Conservation (phyloP, 2,797 vertebrate genomes). For the Myiotriccus ornatus region DNA sequence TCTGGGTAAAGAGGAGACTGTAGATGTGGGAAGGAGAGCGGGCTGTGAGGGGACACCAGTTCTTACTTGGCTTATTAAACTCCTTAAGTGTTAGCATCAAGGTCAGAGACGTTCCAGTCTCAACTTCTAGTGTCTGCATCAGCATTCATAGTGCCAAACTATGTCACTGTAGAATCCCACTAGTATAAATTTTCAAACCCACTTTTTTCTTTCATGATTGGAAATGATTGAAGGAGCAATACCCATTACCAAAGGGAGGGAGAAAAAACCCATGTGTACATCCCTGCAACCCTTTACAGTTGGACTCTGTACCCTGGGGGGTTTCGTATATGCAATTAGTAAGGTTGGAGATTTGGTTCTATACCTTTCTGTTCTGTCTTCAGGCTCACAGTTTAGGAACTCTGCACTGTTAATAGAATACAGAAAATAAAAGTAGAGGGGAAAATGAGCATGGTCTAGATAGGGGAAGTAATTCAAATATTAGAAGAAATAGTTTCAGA, state of each 20-base stretch:
- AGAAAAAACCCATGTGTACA: accelerated
- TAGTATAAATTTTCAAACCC: neutral
- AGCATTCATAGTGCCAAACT: neutral
- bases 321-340: neutral
- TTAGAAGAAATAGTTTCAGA: neutral
- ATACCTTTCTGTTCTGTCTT: neutral
- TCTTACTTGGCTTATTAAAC: neutral
- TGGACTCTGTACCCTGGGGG: neutral
- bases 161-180: neutral
- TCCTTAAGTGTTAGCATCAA: neutral
- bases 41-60: neutral
- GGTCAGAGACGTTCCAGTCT: neutral
- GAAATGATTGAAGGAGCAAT: neutral
- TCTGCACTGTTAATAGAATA: neutral
- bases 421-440: neutral
- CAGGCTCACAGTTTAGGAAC: neutral
- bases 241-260: accelerated
- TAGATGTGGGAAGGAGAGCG: neutral
- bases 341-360: neutral
- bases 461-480: neutral
- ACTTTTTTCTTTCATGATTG: neutral
- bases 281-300: neutral
- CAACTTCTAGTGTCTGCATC: neutral
- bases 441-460: neutral
- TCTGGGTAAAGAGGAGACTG: neutral